Percentiles rank a stretch among this genome's conserved stretches.
Conservation (phyloP, 2,797 vertebrate species). For the Micropoecilia bifurca region DNA sequence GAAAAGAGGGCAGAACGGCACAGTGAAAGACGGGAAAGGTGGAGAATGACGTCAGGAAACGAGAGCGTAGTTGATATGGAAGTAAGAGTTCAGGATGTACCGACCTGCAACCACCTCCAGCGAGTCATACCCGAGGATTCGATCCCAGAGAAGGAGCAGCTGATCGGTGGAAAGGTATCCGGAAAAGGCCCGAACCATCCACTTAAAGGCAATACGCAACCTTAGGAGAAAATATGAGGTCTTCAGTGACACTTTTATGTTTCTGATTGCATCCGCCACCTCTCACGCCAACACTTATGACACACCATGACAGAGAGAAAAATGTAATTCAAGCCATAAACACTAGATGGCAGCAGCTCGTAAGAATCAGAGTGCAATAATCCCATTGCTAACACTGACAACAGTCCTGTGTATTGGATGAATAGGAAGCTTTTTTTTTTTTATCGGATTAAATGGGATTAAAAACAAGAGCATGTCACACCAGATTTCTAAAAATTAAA, state of each 20-base stretch:
- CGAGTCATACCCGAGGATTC: conserved; percentile 95
- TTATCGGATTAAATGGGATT: no score
- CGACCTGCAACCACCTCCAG: conserved; percentile 95
- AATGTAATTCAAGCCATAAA: conserved; percentile 17
- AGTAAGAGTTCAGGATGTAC: not conserved
- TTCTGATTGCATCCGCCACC: not conserved
- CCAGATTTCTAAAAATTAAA: no score
- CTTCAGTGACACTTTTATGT: not conserved
- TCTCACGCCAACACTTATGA: not conserved
- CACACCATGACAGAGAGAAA: not conserved
- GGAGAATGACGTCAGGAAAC: not conserved
- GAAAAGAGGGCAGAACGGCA: not conserved
- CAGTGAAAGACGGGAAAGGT: not conserved
- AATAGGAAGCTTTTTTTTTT: no score
- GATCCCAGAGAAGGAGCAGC: conserved; percentile 96
- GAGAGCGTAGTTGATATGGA: not conserved
- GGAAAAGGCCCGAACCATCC: conserved; percentile 98
- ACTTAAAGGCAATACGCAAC: conserved; percentile 96
- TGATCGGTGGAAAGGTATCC: conserved; percentile 98
- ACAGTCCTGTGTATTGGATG: no score
- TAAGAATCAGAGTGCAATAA: not conserved
- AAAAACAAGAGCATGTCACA: no score
- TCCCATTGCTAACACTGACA: not conserved
- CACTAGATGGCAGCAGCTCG: conserved; percentile 73
- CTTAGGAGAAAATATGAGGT: conserved; percentile 67